Evolutionary conservation across 2,888 invertebrate species (phyloP).

Genomic region (Litoditis marina): DNA sequence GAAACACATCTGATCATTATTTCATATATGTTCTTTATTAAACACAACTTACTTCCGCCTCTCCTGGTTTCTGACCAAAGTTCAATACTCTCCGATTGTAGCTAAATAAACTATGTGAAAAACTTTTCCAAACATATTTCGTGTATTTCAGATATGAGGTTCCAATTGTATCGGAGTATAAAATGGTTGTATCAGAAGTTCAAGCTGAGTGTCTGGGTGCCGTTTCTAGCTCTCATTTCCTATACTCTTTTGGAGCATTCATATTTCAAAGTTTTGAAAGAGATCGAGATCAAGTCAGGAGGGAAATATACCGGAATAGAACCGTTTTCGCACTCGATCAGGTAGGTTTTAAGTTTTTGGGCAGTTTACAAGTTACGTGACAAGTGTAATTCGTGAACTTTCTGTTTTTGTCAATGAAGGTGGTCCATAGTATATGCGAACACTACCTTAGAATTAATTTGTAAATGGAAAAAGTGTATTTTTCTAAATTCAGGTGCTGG

Average conservation of each 20-base stretch:
- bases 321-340: conserved; percentile 51
- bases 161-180: conserved; percentile 21
- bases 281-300: conserved; percentile 8
- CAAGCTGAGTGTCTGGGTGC: conserved; percentile 30
- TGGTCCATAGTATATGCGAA: not conserved
- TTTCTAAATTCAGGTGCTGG: conserved; percentile 43
- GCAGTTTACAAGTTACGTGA: not conserved
- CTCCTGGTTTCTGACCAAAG: too few relatives aligned
- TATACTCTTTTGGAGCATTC: conserved; percentile 54
- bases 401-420: not conserved
- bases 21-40: too few relatives aligned
- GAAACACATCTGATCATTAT: too few relatives aligned
- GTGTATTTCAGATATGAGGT: conserved; percentile 9
- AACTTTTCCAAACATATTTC: too few relatives aligned
- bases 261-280: conserved; percentile 48
- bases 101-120: too few relatives aligned
- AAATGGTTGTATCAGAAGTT: conserved; percentile 31
- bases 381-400: not conserved
- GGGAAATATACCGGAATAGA: conserved; percentile 30
- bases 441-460: not conserved
- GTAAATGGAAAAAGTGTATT: too few relatives aligned
- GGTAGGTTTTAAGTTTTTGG: conserved; percentile 18
- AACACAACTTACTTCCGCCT: too few relatives aligned
- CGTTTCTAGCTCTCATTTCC: conserved; percentile 36
- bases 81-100: too few relatives aligned